phyloP scores from a whole-genome alignment of 2,113 vertebrate species.

The Neotoma lepida region DNA sequence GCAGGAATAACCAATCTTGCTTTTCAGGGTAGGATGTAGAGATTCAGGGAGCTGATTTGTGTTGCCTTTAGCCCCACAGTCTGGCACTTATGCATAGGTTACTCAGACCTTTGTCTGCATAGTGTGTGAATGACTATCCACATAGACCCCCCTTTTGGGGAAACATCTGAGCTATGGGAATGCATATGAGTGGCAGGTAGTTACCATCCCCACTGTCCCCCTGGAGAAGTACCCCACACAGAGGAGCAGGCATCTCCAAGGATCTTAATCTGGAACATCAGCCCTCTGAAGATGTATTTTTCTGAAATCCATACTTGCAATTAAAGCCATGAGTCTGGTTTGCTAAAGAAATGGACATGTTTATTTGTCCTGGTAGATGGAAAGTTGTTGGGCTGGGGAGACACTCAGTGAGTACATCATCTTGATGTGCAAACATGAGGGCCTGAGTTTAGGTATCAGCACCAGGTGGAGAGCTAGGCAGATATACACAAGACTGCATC shows the following conservation, averaged over 20 bases:
- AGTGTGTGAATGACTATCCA: too few relatives aligned
- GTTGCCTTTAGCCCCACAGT: background rate
- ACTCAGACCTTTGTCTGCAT: background rate
- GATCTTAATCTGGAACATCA: too few relatives aligned
- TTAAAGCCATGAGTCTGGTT: background rate
- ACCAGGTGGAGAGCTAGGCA: background rate
- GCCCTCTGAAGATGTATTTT: background rate
- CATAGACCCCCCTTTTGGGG: background rate
- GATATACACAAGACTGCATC: background rate
- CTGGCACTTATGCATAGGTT: background rate
- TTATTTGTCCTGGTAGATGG: background rate
- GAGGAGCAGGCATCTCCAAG: background rate
- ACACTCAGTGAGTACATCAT: too few relatives aligned
- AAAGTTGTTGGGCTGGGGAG: background rate
- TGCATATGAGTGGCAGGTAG: accelerated
- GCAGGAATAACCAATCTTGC: background rate
- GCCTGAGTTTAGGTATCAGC: background rate
- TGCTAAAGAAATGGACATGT: background rate
- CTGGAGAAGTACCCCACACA: accelerated
- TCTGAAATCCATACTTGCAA: background rate
- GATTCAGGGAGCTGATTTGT: background rate
- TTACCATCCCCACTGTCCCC: accelerated
- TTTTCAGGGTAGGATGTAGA: background rate
- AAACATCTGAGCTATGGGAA: accelerated
- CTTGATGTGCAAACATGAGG: background rate